Evolutionary conservation across 2,113 vertebrate species (phyloP).

Genomic region (Plotosus lineatus): DNA sequence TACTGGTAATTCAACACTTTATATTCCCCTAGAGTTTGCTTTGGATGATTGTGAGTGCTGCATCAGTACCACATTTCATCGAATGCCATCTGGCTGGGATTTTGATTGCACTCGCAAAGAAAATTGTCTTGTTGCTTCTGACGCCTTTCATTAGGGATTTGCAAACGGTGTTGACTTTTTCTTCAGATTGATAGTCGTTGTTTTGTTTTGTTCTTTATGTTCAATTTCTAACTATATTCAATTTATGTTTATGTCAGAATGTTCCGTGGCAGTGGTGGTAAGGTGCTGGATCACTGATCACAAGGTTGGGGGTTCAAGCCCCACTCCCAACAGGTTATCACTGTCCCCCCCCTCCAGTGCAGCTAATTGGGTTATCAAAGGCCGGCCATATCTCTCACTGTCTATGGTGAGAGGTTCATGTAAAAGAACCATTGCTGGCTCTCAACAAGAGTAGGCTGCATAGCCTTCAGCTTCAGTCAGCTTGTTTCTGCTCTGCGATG

Average conservation of each 20-base stretch:
- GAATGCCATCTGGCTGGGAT: not conserved
- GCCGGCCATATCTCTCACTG: too few relatives aligned
- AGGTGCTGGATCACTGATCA: too few relatives aligned
- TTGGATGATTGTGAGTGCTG: not conserved
- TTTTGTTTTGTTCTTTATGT: not conserved
- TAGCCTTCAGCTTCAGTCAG: too few relatives aligned
- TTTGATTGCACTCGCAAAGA: not conserved
- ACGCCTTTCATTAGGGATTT: not conserved
- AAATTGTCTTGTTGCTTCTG: not conserved
- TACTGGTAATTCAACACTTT: not conserved
- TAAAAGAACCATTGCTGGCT: too few relatives aligned
- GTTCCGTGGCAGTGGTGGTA: too few relatives aligned
- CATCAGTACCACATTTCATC: not conserved
- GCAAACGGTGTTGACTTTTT: not conserved
- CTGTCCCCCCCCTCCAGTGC: too few relatives aligned
- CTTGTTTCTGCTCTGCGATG: too few relatives aligned
- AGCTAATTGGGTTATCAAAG: too few relatives aligned
- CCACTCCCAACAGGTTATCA: too few relatives aligned
- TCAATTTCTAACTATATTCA: not conserved
- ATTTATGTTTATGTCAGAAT: not conserved
- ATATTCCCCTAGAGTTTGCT: not conserved
- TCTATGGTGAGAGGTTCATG: too few relatives aligned
- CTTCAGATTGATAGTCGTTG: not conserved
- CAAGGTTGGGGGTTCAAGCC: too few relatives aligned
- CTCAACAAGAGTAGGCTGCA: too few relatives aligned